Evolutionary conservation across 2,888 invertebrate species (phyloP), one percentile per base, ranked within the genome.

Genomic region (Archaeoteleia sp.): DNA sequence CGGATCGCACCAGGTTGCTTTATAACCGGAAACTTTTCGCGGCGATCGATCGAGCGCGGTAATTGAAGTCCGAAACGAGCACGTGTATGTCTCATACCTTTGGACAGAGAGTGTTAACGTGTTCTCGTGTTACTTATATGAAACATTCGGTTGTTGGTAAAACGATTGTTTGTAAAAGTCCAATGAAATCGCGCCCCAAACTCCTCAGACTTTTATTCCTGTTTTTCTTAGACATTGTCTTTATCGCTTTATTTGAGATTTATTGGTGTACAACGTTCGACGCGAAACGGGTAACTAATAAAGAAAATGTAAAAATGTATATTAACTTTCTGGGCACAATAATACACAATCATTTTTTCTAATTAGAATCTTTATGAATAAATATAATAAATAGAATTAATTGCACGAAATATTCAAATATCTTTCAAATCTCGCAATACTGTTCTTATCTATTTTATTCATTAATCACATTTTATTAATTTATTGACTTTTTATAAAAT

Each of bases 61-160:
- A 72, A 74, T 74, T 74, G 72, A 73, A 74, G 69, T 74, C 68
- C 70, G 61, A 67, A 66, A 61, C 69, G 57, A 48, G 62, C 62
- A 57, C 63, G 53, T 65, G 65, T 29, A 45, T 29, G 45, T 48
- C 53, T 54, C 43, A 60, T 43, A 49, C 27, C 25, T 54, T 35
- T 35, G 49, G 53, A 20, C 39, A 49, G 32, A 23, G 12, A n/a
- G 17, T 10, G 30, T 27, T 48, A 48, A 32, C 27, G 39, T 34
- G 20, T 25, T 25, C 42, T 43, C 14, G 14, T 12, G 30, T 35
- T 66, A 53, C 49, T 40, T 42, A 30, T 48, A 63, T 34, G 34
- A 49, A 54, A 49, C 42, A 63, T 60, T 61, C 40, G 51, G 53
- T 60, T 54, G 58, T 35, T 8, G 29, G 8, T 29, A 8, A 8